phyloP scores from a whole-genome alignment of 2,113 vertebrate genomes.

The Eulemur macaco region DNA sequence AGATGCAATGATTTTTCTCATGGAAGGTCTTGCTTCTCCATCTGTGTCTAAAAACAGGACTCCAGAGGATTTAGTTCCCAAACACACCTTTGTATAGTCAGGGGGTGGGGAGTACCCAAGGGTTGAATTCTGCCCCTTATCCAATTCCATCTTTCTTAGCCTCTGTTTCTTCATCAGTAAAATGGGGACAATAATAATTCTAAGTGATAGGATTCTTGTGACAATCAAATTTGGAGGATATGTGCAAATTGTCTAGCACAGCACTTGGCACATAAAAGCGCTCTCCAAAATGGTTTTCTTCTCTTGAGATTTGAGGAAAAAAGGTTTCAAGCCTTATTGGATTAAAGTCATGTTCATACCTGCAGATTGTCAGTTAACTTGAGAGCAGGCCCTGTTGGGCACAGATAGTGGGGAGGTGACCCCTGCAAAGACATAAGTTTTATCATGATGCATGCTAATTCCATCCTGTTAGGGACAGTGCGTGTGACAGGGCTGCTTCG shows the following conservation, averaged over 20 bases:
- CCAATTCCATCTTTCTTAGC: not conserved
- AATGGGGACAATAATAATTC: not conserved
- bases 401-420: not conserved
- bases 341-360: not conserved
- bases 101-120: fast-evolving
- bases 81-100: not conserved
- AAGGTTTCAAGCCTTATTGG: not conserved
- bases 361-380: not conserved
- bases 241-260: too few relatives aligned
- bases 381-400: not conserved
- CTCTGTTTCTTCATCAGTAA: not conserved
- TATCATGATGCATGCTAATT: fast-evolving
- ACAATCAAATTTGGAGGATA: not conserved
- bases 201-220: not conserved
- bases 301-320: not conserved
- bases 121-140: not conserved
- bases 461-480: not conserved
- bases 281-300: not conserved
- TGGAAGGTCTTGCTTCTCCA: not conserved
- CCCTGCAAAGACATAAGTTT: not conserved
- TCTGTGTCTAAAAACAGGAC: not conserved
- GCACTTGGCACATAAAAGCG: not conserved
- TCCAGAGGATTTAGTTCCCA: not conserved
- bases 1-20: not conserved
- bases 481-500: not conserved